Evolutionary conservation across 2,113 vertebrate genomes (phyloP).

Genomic region (Rattus rattus): DNA sequence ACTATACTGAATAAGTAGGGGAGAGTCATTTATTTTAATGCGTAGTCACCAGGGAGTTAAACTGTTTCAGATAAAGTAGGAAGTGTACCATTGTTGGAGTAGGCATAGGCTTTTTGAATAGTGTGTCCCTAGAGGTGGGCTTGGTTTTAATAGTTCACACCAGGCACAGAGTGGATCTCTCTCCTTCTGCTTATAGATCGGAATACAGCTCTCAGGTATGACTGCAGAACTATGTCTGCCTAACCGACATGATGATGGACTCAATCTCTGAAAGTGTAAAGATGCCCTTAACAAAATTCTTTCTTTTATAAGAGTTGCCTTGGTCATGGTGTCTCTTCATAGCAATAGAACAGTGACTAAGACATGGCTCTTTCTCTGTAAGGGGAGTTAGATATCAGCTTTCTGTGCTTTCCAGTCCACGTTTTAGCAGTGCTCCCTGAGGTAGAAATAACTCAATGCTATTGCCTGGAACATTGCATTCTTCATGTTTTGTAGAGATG

Average conservation of each 20-base stretch:
- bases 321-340: background rate
- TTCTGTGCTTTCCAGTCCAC: background rate
- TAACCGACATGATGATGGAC: background rate
- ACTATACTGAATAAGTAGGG: too few species aligned
- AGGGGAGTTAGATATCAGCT: background rate
- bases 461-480: background rate
- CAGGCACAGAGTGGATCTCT: background rate
- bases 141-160: background rate
- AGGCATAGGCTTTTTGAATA: too few species aligned
- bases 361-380: background rate
- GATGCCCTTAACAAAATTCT: background rate
- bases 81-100: background rate
- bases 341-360: background rate
- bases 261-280: background rate
- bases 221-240: background rate
- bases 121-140: background rate
- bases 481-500: slow-evolving; percentile 29
- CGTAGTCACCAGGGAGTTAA: background rate
- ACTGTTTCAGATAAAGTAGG: background rate
- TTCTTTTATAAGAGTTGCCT: background rate
- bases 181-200: background rate
- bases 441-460: slow-evolving; percentile 33
- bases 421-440: background rate
- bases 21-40: background rate
- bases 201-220: background rate